Conservation (phyloP, 2,888 invertebrate genomes). For the Euphydryas editha region DNA sequence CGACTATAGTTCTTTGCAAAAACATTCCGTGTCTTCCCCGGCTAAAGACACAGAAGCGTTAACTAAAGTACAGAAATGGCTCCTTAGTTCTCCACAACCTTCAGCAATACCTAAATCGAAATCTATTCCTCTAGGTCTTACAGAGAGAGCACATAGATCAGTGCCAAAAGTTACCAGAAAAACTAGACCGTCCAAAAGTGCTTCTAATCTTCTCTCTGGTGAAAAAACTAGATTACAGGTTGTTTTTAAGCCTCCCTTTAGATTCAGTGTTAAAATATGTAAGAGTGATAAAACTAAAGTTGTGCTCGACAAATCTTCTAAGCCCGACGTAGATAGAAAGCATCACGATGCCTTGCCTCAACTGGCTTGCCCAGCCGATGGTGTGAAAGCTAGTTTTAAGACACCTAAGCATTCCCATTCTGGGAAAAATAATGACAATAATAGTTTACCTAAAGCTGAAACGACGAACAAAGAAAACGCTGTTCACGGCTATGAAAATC, state of each 20-base stretch:
- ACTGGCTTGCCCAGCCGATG: constrained; percentile 55
- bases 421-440: constrained; percentile 50
- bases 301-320: constrained; percentile 83
- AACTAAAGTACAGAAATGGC: constrained; percentile 94
- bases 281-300: constrained; percentile 88
- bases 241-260: constrained; percentile 94
- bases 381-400: constrained; percentile 61
- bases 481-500: constrained; percentile 70
- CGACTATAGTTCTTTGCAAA: constrained; percentile 89
- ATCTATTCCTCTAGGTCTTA: constrained; percentile 90
- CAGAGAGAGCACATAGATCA: constrained; percentile 76
- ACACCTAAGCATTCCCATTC: constrained; percentile 63
- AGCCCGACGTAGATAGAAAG: constrained; percentile 75
- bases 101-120: constrained; percentile 90
- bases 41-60: constrained; percentile 82
- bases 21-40: constrained; percentile 79
- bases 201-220: constrained; percentile 86
- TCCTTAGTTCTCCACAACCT: constrained; percentile 88
- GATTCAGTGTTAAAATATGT: constrained; percentile 91
- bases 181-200: constrained; percentile 86
- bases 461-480: constrained; percentile 54
- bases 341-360: constrained; percentile 60
- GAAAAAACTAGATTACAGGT: constrained; percentile 91
- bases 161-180: constrained; percentile 81
- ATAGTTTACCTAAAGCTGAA: constrained; percentile 58